phyloP scores from a whole-genome alignment of 2,888 invertebrate species.

The Alentia gelatinosa region DNA sequence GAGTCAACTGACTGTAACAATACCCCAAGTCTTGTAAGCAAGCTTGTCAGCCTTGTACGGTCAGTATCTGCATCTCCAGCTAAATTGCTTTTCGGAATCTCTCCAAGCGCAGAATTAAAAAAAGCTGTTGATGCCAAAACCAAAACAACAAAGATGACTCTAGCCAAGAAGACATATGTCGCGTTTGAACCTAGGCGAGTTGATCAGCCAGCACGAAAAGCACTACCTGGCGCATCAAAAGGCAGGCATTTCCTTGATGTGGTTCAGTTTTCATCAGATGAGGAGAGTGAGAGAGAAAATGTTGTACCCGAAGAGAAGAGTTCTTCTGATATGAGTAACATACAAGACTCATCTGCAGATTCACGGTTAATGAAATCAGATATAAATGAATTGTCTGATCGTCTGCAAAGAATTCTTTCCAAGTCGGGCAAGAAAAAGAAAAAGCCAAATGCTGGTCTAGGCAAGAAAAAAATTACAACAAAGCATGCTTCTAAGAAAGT shows the following conservation, averaged over 20 bases:
- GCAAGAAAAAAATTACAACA: background rate
- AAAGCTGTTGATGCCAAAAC: background rate
- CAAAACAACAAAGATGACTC: background rate
- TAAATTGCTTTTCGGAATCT: background rate
- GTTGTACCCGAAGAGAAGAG: background rate
- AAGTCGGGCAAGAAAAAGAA: slow-evolving; percentile 20
- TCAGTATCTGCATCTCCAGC: background rate
- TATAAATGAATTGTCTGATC: background rate
- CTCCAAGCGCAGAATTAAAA: background rate
- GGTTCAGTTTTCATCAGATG: slow-evolving; percentile 30
- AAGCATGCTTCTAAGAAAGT: background rate
- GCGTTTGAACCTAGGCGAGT: background rate
- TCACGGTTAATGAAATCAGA: background rate
- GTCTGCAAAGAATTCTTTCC: background rate
- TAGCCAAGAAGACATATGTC: background rate
- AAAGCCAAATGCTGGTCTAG: background rate
- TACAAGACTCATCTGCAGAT: background rate
- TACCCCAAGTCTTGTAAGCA: background rate
- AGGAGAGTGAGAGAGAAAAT: background rate
- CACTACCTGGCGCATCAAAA: background rate
- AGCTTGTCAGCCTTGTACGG: background rate
- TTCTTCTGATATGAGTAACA: background rate
- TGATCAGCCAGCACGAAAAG: background rate
- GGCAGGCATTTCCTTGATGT: slow-evolving; percentile 28
- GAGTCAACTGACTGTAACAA: background rate